Evolutionary conservation across 2,113 vertebrate genomes (phyloP).

Genomic region (Halcyon senegalensis): DNA sequence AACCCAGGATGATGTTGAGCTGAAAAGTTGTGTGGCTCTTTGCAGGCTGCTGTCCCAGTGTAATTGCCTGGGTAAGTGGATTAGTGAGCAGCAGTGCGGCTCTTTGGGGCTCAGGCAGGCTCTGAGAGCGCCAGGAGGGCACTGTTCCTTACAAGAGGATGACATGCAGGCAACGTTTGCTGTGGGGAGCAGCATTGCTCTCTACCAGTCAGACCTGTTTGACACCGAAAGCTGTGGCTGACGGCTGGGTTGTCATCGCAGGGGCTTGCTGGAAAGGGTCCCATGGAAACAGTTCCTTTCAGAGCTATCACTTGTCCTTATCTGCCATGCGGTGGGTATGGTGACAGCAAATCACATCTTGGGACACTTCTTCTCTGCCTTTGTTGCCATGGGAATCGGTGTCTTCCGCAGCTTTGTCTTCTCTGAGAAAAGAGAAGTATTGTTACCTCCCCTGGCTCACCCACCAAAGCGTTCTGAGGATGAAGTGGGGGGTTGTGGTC

Average conservation of each 20-base stretch:
- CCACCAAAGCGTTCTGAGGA: background rate
- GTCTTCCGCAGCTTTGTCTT: slow-evolving; percentile 24
- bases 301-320: slow-evolving; percentile 24
- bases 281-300: slow-evolving; percentile 54
- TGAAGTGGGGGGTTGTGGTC: background rate
- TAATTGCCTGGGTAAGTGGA: slow-evolving; percentile 15
- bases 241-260: background rate
- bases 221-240: background rate
- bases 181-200: background rate
- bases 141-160: background rate
- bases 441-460: background rate
- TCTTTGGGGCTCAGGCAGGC: background rate
- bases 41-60: background rate
- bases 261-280: background rate
- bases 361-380: slow-evolving; percentile 41
- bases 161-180: background rate
- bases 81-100: background rate
- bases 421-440: background rate
- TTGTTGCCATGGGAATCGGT: slow-evolving; percentile 49
- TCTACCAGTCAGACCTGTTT: background rate
- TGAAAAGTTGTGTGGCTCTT: background rate
- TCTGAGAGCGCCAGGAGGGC: background rate
- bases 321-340: background rate
- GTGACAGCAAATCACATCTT: slow-evolving; percentile 60
- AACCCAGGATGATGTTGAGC: background rate